Conservation (phyloP, 1,140 invertebrate species). For the Ips nitidus region DNA sequence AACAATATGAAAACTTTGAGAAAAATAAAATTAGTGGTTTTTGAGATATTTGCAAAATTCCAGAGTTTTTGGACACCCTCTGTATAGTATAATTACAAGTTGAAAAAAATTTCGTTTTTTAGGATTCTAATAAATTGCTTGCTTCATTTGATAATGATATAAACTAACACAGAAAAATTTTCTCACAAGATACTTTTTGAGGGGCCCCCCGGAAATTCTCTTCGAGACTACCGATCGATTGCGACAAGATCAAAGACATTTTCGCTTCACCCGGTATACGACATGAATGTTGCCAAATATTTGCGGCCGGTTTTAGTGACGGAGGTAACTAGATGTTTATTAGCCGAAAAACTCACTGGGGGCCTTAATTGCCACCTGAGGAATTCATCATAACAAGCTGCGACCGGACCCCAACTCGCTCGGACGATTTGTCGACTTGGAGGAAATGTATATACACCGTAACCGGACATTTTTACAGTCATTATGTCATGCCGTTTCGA, state of each 20-base stretch:
- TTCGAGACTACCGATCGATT: too few species aligned
- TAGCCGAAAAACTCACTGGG: constrained; percentile 23
- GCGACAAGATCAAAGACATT: neutral
- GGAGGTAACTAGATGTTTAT: constrained; percentile 33
- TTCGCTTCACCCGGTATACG: constrained; percentile 9
- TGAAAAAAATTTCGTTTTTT: too few species aligned
- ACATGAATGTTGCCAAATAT: constrained; percentile 31
- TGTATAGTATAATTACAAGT: too few species aligned
- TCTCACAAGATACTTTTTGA: too few species aligned
- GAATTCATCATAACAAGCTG: constrained; percentile 34
- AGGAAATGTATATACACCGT: constrained; percentile 31
- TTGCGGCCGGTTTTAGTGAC: constrained; percentile 25
- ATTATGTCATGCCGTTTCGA: constrained; percentile 32
- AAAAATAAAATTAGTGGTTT: too few species aligned
- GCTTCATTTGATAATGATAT: too few species aligned
- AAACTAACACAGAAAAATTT: too few species aligned
- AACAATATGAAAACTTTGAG: too few species aligned
- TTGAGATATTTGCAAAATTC: too few species aligned
- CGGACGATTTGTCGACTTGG: constrained; percentile 26
- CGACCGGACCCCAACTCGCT: neutral
- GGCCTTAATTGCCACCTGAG: constrained; percentile 30
- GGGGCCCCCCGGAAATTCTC: too few species aligned
- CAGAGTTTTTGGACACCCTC: too few species aligned
- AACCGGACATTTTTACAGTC: constrained; percentile 34
- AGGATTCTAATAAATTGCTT: too few species aligned